Evolutionary conservation across 2,797 vertebrate species (phyloP).

Genomic region (Phrynocephalus guinanensis): DNA sequence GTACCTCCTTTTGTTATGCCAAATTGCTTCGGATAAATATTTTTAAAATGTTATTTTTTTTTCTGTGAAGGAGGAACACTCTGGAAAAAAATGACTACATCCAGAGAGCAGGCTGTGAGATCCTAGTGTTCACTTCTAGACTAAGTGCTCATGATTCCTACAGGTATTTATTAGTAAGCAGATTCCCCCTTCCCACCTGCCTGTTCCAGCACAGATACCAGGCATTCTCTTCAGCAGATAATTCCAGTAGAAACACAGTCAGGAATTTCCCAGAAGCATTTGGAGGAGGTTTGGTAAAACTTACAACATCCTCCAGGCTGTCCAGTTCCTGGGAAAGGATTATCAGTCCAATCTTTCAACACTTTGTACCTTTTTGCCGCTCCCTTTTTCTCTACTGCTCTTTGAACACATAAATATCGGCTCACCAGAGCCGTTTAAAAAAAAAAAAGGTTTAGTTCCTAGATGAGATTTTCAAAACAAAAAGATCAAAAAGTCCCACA

Average conservation of each 20-base stretch:
- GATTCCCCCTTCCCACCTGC: background rate
- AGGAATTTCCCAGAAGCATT: background rate
- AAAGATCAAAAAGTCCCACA: background rate
- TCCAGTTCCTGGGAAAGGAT: background rate
- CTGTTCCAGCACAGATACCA: background rate
- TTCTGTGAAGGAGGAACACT: no score
- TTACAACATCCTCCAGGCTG: background rate
- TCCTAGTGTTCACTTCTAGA: no score
- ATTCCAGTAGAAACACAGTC: background rate
- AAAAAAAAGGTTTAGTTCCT: background rate
- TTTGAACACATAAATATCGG: background rate
- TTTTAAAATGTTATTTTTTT: no score
- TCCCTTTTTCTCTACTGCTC: background rate
- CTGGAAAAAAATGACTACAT: no score
- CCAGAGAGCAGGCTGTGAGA: no score
- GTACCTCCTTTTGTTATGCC: no score
- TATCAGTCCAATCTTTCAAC: background rate
- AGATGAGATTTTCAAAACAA: background rate
- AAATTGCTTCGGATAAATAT: no score
- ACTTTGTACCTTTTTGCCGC: no score
- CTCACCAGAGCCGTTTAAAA: background rate
- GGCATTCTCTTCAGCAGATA: background rate
- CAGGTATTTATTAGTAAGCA: background rate
- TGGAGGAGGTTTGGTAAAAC: no score
- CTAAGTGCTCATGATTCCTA: no score